Conservation (phyloP, 2,888 invertebrate genomes). For the Spialia ferax region DNA sequence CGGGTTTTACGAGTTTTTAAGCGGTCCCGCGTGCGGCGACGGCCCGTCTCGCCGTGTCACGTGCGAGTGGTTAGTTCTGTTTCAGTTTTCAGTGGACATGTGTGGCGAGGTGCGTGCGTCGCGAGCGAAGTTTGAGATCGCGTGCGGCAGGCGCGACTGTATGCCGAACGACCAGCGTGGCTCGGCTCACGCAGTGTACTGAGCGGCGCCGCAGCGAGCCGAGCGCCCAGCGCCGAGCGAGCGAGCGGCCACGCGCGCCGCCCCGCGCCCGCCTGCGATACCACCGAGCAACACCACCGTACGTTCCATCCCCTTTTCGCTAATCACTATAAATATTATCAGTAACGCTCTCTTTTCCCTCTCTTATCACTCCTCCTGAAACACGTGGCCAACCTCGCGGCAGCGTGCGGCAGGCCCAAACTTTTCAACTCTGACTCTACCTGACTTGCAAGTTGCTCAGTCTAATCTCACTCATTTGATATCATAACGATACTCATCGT, state of each 20-base stretch:
- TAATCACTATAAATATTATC: constrained; percentile 86
- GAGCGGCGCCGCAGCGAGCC: constrained; percentile 59
- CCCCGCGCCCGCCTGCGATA: constrained; percentile 82
- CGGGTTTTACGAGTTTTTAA: constrained; percentile 84
- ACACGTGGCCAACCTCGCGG: constrained; percentile 72
- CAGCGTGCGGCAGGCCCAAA: constrained; percentile 12
- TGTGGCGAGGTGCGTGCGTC: constrained; percentile 57
- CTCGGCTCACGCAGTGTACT: constrained; percentile 90
- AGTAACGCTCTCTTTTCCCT: constrained; percentile 81
- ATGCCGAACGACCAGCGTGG: constrained; percentile 84
- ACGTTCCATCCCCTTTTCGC: constrained; percentile 86
- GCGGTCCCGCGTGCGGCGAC: constrained; percentile 70
- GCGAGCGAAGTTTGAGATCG: constrained; percentile 81
- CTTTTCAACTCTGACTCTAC: constrained; percentile 10
- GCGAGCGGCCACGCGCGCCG: constrained; percentile 84
- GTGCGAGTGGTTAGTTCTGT: constrained; percentile 54
- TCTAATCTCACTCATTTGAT: background rate
- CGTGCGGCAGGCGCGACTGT: constrained; percentile 72
- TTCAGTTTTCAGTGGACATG: constrained; percentile 58
- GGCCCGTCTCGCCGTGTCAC: constrained; percentile 60
- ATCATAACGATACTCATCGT: background rate
- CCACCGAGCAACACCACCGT: constrained; percentile 61
- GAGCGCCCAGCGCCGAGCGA: constrained; percentile 79
- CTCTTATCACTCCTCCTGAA: constrained; percentile 77
- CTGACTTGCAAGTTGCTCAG: background rate